phyloP scores from a whole-genome alignment of 37 sponge, comb jelly and placozoan genomes.

The Halisarca cf. caerulea region DNA sequence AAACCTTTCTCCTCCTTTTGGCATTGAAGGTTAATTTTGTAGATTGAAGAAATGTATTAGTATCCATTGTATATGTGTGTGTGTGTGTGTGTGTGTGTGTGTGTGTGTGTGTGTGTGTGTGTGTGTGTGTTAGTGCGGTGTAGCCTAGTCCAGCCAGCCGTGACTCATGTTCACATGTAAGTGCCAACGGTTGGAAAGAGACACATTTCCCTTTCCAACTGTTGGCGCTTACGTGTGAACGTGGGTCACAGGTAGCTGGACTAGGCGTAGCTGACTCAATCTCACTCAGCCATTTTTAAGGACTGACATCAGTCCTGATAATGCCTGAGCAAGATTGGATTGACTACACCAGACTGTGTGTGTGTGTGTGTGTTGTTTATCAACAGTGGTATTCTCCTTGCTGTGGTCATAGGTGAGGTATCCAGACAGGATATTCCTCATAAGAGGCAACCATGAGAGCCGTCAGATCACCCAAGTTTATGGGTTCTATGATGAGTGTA shows the following conservation, averaged over 20 bases:
- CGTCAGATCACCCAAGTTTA: slow-evolving; percentile 96
- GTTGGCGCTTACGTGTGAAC: too few relatives aligned
- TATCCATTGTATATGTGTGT: too few relatives aligned
- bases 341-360: too few relatives aligned
- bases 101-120: background rate
- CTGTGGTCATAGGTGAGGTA: slow-evolving; percentile 49
- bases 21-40: slow-evolving; percentile 87
- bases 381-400: background rate
- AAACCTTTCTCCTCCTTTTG: slow-evolving; percentile 96
- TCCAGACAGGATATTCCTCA: slow-evolving; percentile 62
- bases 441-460: slow-evolving; percentile 74
- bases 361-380: background rate
- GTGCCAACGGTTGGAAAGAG: too few relatives aligned
- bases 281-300: background rate
- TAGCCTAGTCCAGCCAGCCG: background rate
- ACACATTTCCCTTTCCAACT: too few relatives aligned
- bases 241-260: too few relatives aligned
- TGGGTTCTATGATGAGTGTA: slow-evolving; percentile 99
- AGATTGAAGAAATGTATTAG: background rate
- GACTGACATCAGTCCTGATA: background rate
- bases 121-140: too few relatives aligned
- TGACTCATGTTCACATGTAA: too few relatives aligned
- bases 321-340: background rate
- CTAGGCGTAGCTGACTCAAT: too few relatives aligned
- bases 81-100: background rate